Evolutionary conservation across 2,888 invertebrate species (phyloP), one percentile per base, ranked within the genome.

Genomic region (Entomobrya proxima): DNA sequence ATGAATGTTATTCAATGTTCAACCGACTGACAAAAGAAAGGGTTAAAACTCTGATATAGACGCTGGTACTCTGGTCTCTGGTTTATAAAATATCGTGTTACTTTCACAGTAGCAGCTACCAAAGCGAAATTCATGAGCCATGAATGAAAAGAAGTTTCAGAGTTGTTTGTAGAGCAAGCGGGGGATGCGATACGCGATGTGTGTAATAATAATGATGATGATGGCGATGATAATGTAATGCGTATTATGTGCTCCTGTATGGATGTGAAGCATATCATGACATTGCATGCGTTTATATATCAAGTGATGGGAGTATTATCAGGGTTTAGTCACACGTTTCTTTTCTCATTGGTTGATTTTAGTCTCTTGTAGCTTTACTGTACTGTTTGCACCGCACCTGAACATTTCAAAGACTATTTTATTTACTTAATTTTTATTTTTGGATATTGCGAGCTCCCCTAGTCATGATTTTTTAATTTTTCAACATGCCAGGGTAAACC

Each of bases 281-380:
- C 18, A 67, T 67, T 40, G 15, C 18, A 37, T 61, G 15, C 30
- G 27, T 40, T 40, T 24, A 11, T 11, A 18, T 27, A 64, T 32
- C 50, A 44, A 81, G 47, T 72, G 74, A 74, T 75, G 74, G 81
- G 81, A 61, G 61, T 75, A n/a, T 27, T 27, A 58, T 55, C 40
- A 40, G 21, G 40, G 47, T 64, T 64, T 64, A 58, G 82, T 75
- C 82, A 75, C 64, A 75, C 82, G 75, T 75, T 74, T 82, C 50
- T 61, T 47, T 75, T 81, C 69, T 35, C 81, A 81, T 82, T 82
- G 75, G 82, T 40, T 50, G 50, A 21, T 40, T 50, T 72, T 44
- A 69, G 69, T 44, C 44, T 24, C 27, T 3, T 18, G 18, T 30
- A 2, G 11, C 15, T 9, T 7, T 61, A 32, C 30, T 13, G 13